Evolutionary conservation across 2,797 vertebrate species (phyloP), one percentile per base, ranked within the genome.

Genomic region (Eidolon dupreanum): DNA sequence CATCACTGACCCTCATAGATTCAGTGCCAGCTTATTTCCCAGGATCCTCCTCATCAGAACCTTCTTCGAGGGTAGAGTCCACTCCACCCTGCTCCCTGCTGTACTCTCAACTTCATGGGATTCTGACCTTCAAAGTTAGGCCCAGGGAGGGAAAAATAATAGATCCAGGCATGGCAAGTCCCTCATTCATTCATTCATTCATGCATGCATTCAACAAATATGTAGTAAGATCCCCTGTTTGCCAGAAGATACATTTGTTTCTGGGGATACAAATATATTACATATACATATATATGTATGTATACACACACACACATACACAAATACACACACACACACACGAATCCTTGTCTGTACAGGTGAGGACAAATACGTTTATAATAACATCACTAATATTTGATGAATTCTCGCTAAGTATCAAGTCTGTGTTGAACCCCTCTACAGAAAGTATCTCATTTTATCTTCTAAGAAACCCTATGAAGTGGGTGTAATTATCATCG

Each of bases 401-500:
- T 46, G 38, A 82, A 66, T 78, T 82, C 46, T 90, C 55, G 41
- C 31, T 78, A 95, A 83, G 55, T 84, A 83, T 77, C 36, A 70
- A 73, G 26, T 75, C 65, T 55, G 70, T 6, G 8, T 46, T 55
- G 71, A 59, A 26, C 4, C 31, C 10, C 36, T 98, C 98, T 98
- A 98, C 96, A 99, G 98, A 98, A 96, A 97, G 96, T 97, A 96
- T 97, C 98, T 98, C 43, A 73, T 46, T 92, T 66, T 74, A 53
- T 66, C 51, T 86, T 77, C 26, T 55, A 74, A 79, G 78, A 79
- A 90, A 55, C 7, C 16, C 11, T 22, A 55, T 20, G 17, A 59
- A 78, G 16, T 46, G 81, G 41, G 5, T 79, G 17, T 22, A 17
- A 71, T 46, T 38, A 85, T 71, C 17, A 88, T 59, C 28, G 51